These are phyloP conservation scores for Caenorhabditis elegans DNA, from an alignment of 1,140 invertebrate species.

Conservation along the genomic window DNA sequence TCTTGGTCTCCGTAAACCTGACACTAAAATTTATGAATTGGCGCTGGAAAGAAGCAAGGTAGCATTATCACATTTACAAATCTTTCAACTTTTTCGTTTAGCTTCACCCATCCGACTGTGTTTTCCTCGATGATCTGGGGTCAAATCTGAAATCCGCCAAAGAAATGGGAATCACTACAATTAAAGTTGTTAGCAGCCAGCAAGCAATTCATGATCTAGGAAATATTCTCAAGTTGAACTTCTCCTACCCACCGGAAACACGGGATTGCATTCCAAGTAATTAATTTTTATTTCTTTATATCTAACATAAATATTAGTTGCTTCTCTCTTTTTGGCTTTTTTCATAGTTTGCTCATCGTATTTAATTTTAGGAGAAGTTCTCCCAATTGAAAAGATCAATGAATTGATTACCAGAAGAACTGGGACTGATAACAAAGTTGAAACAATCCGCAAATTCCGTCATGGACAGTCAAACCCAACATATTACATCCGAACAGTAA, in stretches of 20 bases:
- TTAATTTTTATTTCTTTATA: not conserved
- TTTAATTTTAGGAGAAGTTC: constrained; percentile 14
- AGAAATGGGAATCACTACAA: constrained; percentile 67
- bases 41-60: constrained; percentile 54
- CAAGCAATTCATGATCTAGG: constrained; percentile 66
- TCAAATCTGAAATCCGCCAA: constrained; percentile 67
- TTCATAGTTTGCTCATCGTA: not conserved
- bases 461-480: constrained; percentile 70
- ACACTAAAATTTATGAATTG: constrained; percentile 65
- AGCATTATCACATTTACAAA: not conserved
- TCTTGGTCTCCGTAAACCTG: constrained; percentile 67
- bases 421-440: not conserved
- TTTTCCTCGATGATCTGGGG: constrained; percentile 69
- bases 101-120: constrained; percentile 63
- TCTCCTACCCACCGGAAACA: constrained; percentile 64
- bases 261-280: constrained; percentile 31
- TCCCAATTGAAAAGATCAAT: not conserved
- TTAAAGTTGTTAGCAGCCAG: constrained; percentile 65
- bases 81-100: constrained; percentile 46
- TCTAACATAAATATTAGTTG: not conserved
- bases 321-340: not conserved
- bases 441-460: constrained; percentile 63
- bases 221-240: constrained; percentile 57
- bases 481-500: constrained; percentile 67
- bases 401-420: not conserved